Evolutionary conservation across 2,888 invertebrate species (phyloP).

Genomic region (Pantelozetes paolii): DNA sequence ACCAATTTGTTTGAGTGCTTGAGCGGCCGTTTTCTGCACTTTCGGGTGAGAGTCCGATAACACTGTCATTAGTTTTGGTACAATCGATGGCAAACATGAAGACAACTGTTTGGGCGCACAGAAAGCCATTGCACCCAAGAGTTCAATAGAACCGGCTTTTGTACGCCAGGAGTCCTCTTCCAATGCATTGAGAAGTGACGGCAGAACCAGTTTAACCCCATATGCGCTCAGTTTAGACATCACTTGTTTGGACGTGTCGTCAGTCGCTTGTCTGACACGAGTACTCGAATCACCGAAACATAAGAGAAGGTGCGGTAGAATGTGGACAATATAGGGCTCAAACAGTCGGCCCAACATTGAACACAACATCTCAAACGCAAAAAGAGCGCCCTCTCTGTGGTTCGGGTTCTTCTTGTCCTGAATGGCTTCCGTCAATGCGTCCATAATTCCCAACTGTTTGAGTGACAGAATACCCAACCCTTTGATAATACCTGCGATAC

Average conservation of each 20-base stretch:
- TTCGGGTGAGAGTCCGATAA: slow-evolving; percentile 95
- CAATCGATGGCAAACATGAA: slow-evolving; percentile 94
- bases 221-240: slow-evolving; percentile 87
- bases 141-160: slow-evolving; percentile 90
- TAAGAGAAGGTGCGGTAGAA: slow-evolving; percentile 84
- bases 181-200: slow-evolving; percentile 82
- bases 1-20: slow-evolving; percentile 91
- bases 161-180: slow-evolving; percentile 99
- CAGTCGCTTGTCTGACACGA: slow-evolving; percentile 88
- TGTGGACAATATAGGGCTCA: slow-evolving; percentile 97
- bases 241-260: slow-evolving; percentile 91
- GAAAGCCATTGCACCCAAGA: slow-evolving; percentile 96
- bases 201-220: slow-evolving; percentile 94
- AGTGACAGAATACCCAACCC: slow-evolving; percentile 92
- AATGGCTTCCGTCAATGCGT: slow-evolving; percentile 82
- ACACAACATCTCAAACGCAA: slow-evolving; percentile 96
- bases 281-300: slow-evolving; percentile 95
- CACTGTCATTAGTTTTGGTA: slow-evolving; percentile 87
- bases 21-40: slow-evolving; percentile 93
- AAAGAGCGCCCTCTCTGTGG: slow-evolving; percentile 87
- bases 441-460: slow-evolving; percentile 94
- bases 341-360: slow-evolving; percentile 90
- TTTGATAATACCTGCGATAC: slow-evolving; percentile 89
- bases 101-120: slow-evolving; percentile 98
- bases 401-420: slow-evolving; percentile 95